phyloP scores from a whole-genome alignment of 2,888 invertebrate species.

The Volucella zonaria region DNA sequence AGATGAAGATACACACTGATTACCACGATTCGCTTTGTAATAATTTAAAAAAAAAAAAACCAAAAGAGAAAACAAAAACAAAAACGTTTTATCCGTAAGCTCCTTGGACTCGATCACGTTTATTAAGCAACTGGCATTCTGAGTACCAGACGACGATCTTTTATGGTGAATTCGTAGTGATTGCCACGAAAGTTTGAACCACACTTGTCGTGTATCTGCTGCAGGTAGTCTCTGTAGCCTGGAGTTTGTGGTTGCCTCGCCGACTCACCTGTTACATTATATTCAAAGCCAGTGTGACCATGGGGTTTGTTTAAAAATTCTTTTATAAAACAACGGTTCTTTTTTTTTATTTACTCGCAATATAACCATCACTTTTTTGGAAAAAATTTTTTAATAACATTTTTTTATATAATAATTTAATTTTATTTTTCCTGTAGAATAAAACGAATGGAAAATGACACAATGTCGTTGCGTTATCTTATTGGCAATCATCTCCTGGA shows the following conservation, averaged over 20 bases:
- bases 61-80: neutral
- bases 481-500: too few species aligned
- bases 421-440: too few species aligned
- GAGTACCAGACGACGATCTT: slow-evolving; percentile 80
- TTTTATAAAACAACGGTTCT: too few species aligned
- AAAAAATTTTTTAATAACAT: too few species aligned
- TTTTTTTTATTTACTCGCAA: too few species aligned
- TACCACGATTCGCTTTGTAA: slow-evolving; percentile 35
- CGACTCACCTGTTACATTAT: slow-evolving; percentile 50
- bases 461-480: too few species aligned
- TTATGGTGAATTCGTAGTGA: slow-evolving; percentile 80
- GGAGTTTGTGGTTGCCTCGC: slow-evolving; percentile 44
- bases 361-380: too few species aligned
- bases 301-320: too few species aligned
- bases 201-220: slow-evolving; percentile 53
- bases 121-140: slow-evolving; percentile 81
- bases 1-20: slow-evolving; percentile 33
- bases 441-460: too few species aligned
- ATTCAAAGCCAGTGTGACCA: slow-evolving; percentile 5
- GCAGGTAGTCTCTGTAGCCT: slow-evolving; percentile 39
- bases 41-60: slow-evolving; percentile 2
- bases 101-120: slow-evolving; percentile 76
- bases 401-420: too few species aligned
- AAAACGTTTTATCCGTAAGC: slow-evolving; percentile 49
- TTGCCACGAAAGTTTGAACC: slow-evolving; percentile 77